Evolutionary conservation across 2,888 invertebrate species (phyloP), one percentile per base, ranked within the genome.

Genomic region (Drosophila fulvimacula): DNA sequence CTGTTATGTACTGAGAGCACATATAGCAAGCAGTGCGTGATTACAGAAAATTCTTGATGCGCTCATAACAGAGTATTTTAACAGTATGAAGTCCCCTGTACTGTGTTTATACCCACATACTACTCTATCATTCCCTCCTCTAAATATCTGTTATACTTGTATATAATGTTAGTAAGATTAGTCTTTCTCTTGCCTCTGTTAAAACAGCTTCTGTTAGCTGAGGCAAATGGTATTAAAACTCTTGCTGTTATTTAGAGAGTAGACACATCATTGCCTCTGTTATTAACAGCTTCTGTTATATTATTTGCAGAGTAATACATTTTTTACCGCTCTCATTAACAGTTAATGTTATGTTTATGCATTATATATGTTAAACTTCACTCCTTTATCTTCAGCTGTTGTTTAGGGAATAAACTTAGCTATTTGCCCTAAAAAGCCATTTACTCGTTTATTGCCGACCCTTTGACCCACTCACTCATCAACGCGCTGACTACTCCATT

Each of bases 351-450:
- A 13, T 51, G 11, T 21, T 42, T 15, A 7, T 15, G 9, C 7
- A 7, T 17, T 6, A 17, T 5, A 4, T n/a, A 27, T 34, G 34
- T 51, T 21, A 10, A 21, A 1, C n/a, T 36, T 0, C 0, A 6
- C 21, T 10, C 13, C 13, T 3, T 51, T 15, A 34, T n/a, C 15
- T 10, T 6, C n/a, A 15, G 10, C 11, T 52, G n/a, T 42, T 53
- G 21, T 38, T 21, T 19, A 24, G 19, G 51, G 51, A 27, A n/a
- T 27, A 36, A 42, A 15, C 15, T 10, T 13, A 30, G 48, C 15
- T 44, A 48, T 41, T 58, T 62, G 57, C 5, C 46, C 56, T 58
- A 53, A 38, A 62, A 52, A 62, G 53, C 24, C 48, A 58, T 62
- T 62, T 53, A 27, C 42, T 44, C 42, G 42, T 15, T 60, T 68